Percentiles rank a stretch among this genome's conserved stretches.
phyloP scores from a whole-genome alignment of 2,888 invertebrate species.

The Xestia ashworthii region DNA sequence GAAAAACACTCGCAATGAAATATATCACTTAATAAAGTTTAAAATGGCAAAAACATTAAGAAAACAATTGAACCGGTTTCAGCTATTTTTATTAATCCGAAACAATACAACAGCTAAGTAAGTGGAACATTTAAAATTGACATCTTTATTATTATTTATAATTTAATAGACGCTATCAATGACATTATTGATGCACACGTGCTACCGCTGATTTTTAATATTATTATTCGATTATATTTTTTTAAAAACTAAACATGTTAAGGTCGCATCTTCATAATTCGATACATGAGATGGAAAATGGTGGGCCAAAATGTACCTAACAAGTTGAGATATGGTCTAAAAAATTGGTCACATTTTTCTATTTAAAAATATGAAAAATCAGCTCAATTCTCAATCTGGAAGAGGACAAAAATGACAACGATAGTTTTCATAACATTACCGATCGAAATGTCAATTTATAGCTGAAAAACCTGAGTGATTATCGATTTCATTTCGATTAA shows the following conservation, averaged over 20 bases:
- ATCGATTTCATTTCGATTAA: too few species aligned
- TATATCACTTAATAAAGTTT: background rate
- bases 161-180: background rate
- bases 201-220: background rate
- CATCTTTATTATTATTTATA: constrained; percentile 2
- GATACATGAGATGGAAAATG: too few species aligned
- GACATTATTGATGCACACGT: background rate
- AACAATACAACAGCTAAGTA: background rate
- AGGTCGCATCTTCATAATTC: background rate
- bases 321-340: too few species aligned
- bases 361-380: too few species aligned
- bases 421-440: too few species aligned
- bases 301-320: too few species aligned
- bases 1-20: background rate
- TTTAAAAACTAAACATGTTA: background rate
- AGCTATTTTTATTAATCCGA: background rate
- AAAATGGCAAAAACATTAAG: background rate
- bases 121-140: background rate
- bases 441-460: too few species aligned
- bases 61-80: background rate
- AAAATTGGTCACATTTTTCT: too few species aligned
- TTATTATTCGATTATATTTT: background rate
- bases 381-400: too few species aligned
- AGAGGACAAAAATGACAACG: too few species aligned
- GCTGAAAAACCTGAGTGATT: too few species aligned